Evolutionary conservation across 2,113 vertebrate species (phyloP).

Genomic region (Sminthopsis crassicaudata): DNA sequence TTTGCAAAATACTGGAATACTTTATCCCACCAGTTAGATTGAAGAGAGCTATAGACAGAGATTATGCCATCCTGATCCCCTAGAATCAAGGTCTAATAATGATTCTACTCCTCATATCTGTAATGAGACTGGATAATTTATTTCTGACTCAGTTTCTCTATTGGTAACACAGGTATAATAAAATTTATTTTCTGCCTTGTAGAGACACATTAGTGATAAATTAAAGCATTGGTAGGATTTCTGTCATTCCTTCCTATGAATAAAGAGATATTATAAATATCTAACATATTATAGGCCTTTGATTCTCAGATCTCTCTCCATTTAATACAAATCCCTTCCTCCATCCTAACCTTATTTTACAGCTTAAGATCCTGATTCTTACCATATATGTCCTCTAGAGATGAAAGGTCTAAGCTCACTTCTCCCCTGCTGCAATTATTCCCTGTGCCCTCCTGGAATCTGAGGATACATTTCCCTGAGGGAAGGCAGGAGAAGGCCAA

Average conservation of each 20-base stretch:
- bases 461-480: conserved; percentile 16
- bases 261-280: neutral
- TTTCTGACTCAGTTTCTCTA: neutral
- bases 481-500: neutral
- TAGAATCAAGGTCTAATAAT: neutral
- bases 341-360: neutral
- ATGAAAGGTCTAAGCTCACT: neutral
- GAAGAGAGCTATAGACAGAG: neutral
- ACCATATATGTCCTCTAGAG: neutral
- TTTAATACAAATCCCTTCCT: neutral
- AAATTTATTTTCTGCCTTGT: neutral
- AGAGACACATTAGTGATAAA: neutral
- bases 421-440: neutral
- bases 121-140: neutral
- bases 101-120: neutral
- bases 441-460: neutral
- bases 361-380: neutral
- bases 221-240: neutral
- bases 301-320: neutral
- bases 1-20: neutral
- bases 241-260: neutral
- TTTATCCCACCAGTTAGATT: neutral
- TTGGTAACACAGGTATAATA: neutral
- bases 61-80: neutral
- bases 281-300: neutral